These are phyloP conservation scores for Anguilla anguilla DNA, from an alignment of 2,797 vertebrate genomes.

Conservation along the genomic window DNA sequence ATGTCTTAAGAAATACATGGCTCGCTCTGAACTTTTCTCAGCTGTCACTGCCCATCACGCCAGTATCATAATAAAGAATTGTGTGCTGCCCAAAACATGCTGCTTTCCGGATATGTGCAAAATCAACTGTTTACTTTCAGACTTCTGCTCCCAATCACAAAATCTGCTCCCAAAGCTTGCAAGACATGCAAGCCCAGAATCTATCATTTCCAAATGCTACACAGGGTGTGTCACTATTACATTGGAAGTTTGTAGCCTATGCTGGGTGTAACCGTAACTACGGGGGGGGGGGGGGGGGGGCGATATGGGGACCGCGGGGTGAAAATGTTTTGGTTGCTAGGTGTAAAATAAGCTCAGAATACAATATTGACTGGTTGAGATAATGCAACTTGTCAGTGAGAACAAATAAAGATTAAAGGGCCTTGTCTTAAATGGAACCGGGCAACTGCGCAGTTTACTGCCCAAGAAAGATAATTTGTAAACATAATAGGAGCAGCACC, in stretches of 20 bases:
- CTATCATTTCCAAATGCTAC: background rate
- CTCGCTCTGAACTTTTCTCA: conserved; percentile 30
- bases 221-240: background rate
- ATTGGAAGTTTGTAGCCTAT: background rate
- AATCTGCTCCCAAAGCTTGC: background rate
- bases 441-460: background rate
- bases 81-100: background rate
- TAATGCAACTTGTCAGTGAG: background rate
- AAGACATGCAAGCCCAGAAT: background rate
- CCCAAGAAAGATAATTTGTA: background rate
- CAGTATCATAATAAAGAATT: background rate
- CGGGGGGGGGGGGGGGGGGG: background rate
- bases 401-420: conserved; percentile 10
- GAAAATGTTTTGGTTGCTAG: background rate
- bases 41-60: conserved; percentile 31
- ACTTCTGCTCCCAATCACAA: background rate
- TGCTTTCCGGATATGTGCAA: background rate
- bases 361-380: background rate
- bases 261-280: background rate
- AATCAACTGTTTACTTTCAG: background rate
- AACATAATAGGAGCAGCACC: background rate
- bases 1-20: conserved; percentile 20
- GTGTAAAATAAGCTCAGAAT: background rate
- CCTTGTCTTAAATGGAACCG: background rate
- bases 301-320: background rate